Conservation (phyloP, 1,140 invertebrate genomes). For the Agraylea sexmaculata region DNA sequence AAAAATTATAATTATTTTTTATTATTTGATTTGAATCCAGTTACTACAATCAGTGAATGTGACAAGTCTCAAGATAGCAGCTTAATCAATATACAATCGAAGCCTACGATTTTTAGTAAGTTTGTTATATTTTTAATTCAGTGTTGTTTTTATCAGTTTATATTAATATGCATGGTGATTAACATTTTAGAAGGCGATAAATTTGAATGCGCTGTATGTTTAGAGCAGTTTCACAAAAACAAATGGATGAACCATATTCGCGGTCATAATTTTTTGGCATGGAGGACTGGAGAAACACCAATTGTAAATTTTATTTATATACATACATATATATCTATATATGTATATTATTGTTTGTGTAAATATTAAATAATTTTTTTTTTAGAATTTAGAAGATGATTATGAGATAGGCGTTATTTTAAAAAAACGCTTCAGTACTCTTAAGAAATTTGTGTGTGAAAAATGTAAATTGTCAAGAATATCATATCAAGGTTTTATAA, state of each 20-base stretch:
- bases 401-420: constrained; percentile 25
- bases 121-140: background rate
- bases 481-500: constrained; percentile 48
- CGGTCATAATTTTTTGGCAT: constrained; percentile 38
- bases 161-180: constrained; percentile 14
- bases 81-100: background rate
- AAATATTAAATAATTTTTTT: constrained; percentile 12
- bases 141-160: background rate
- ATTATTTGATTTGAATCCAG: constrained; percentile 8
- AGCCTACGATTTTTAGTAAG: background rate
- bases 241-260: constrained; percentile 35
- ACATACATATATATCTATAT: background rate
- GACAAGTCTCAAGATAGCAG: constrained; percentile 16
- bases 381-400: constrained; percentile 33
- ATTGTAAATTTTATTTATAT: constrained; percentile 22
- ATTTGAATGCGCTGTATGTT: constrained; percentile 31
- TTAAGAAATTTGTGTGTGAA: constrained; percentile 42
- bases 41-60: constrained; percentile 16
- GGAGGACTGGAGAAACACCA: constrained; percentile 30
- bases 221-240: constrained; percentile 23
- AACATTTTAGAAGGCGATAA: constrained; percentile 7
- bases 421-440: constrained; percentile 24
- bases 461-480: constrained; percentile 40
- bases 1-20: background rate
- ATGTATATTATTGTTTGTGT: constrained; percentile 2